Percentiles rank a stretch among this genome's conserved stretches.
Conservation (phyloP, 2,888 invertebrate genomes). For the Furcula furcula region DNA sequence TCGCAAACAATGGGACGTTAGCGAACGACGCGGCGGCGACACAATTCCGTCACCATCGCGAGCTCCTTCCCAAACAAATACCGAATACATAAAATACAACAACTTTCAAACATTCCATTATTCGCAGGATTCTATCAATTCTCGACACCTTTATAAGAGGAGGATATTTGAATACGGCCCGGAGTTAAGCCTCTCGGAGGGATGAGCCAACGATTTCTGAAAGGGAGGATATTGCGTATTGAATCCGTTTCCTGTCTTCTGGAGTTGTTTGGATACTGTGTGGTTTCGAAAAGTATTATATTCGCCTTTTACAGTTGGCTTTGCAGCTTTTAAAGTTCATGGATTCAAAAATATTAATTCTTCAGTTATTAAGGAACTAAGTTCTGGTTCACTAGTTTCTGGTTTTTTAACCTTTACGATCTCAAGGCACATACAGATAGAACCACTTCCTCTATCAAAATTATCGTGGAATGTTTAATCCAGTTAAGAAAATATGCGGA, state of each 20-base stretch:
- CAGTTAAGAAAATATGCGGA: too few species aligned
- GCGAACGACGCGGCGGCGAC: neutral
- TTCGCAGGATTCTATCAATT: constrained; percentile 17
- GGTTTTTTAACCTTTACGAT: too few species aligned
- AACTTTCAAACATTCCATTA: constrained; percentile 18
- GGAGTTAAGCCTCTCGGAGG: constrained; percentile 18
- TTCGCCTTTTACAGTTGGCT: too few species aligned
- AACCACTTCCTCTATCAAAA: too few species aligned
- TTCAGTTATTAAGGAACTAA: too few species aligned
- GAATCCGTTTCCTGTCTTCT: neutral
- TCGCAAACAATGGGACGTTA: neutral
- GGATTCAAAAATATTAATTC: too few species aligned
- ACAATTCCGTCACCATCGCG: neutral
- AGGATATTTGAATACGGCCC: constrained; percentile 26
- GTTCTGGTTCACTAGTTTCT: too few species aligned
- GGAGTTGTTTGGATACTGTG: too few species aligned
- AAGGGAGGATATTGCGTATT: constrained; percentile 14
- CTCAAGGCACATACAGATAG: too few species aligned
- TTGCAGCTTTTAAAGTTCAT: too few species aligned
- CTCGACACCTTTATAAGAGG: constrained; percentile 18
- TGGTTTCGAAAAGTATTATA: too few species aligned
- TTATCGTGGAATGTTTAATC: too few species aligned
- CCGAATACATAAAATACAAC: constrained; percentile 13
- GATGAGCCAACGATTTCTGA: constrained; percentile 21
- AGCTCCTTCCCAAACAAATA: constrained; percentile 8